Percentiles rank a stretch among this genome's conserved stretches.
These are phyloP conservation scores for Acleris laterana DNA, from an alignment of 2,888 invertebrate species.

Conservation along the genomic window DNA sequence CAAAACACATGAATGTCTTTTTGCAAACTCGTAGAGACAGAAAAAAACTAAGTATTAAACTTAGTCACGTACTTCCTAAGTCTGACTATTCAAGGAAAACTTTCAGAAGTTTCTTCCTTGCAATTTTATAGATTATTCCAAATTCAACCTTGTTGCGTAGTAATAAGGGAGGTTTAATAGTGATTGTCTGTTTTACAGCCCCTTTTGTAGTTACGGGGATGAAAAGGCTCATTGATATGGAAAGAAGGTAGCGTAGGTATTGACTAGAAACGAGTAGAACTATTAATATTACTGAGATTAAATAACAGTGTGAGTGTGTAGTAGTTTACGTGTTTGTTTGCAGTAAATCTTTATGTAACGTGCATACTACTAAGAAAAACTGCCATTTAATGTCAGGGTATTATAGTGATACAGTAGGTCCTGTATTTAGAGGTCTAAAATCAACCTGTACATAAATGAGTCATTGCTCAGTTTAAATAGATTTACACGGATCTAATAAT, in stretches of 20 bases:
- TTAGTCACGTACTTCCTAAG: slow-evolving; percentile 18
- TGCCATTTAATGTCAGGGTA: too few relatives aligned
- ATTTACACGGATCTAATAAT: too few relatives aligned
- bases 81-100: slow-evolving; percentile 11
- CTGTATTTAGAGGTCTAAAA: too few relatives aligned
- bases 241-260: slow-evolving; percentile 4
- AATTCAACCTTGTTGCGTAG: not conserved
- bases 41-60: not conserved
- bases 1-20: too few relatives aligned
- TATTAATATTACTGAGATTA: too few relatives aligned
- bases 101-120: not conserved
- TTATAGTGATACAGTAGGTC: too few relatives aligned
- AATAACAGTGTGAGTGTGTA: not conserved
- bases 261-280: too few relatives aligned
- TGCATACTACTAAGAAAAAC: too few relatives aligned
- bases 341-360: too few relatives aligned
- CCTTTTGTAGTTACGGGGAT: slow-evolving; percentile 19
- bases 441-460: too few relatives aligned
- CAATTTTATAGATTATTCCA: not conserved
- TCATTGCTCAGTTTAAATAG: too few relatives aligned
- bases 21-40: too few relatives aligned
- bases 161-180: slow-evolving; percentile 1
- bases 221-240: slow-evolving; percentile 24
- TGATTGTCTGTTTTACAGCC: slow-evolving; percentile 15
- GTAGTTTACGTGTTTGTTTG: not conserved